Base-by-base conservation (phyloP, 2,888 invertebrate genomes). In the Acrobasis consociella region DNA sequence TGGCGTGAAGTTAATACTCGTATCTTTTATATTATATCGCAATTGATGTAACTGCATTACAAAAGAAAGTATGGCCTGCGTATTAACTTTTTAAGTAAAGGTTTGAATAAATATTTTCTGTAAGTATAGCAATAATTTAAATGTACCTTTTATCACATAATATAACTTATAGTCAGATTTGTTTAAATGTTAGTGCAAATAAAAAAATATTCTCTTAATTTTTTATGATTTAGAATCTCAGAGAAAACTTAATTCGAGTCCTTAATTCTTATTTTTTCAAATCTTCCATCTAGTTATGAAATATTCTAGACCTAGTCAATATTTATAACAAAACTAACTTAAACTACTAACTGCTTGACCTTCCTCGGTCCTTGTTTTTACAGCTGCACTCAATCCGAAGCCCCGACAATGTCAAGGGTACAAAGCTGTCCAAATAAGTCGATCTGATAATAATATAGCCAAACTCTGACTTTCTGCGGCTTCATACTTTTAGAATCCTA, bases 341-440 rank as follows among this genome's bases (percentile, higher is more conserved):
- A n/a, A n/a, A n/a, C n/a, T n/a, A n/a, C n/a, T n/a, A n/a, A n/a
- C n/a, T n/a, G n/a, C 37, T 16, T 15, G 53, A 37, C 53, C 53
- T 53, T 37, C 31, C 8, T 31, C 15, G 5, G n/a, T 15, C 50
- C 38, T 56, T 22, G 42, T 56, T 56, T 16, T 56, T 1, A 16
- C 56, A 56, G 56, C 56, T 56, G 56, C 42, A 13, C 38, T 9
- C 17, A 17, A 17, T 10, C 42, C 9, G 42, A 16, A 56, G 16
- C 55, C 17, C 46, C 15, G n/a, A 5, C 56, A 56, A 56, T 56
- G 56, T 42, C 42, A 56, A 56, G 56, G 56, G 42, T 56, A 56
- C 56, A 56, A 56, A n/a, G n/a, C 56, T 56, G 56, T 56, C n/a
- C 56, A 56, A 56, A 56, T 39, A 56, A 22, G n/a, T 42, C 46